These are phyloP conservation scores for Cistogaster globosa DNA, from an alignment of 2,888 invertebrate species.

Conservation along the genomic window DNA sequence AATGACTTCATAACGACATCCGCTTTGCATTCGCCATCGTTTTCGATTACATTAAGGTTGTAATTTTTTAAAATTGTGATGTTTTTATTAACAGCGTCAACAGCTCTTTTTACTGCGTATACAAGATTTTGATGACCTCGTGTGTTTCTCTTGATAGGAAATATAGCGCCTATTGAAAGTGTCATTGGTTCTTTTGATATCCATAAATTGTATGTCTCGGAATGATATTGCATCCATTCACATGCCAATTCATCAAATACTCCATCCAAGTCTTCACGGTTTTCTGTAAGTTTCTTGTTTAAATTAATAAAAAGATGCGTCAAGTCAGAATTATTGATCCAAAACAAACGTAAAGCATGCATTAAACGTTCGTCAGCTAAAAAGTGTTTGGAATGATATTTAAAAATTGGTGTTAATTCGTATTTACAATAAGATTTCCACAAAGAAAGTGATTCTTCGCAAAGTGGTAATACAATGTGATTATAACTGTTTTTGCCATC, in stretches of 20 bases:
- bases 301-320: conserved; percentile 34
- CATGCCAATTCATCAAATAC: conserved; percentile 84
- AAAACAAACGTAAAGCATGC: conserved; percentile 75
- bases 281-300: conserved; percentile 29
- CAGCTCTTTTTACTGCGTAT: conserved; percentile 86
- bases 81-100: conserved; percentile 86
- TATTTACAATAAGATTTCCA: conserved; percentile 85
- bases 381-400: conserved; percentile 86
- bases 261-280: conserved; percentile 11
- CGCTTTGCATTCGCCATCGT: conserved; percentile 88
- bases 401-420: conserved; percentile 87
- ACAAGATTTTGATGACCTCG: conserved; percentile 84
- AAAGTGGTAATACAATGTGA: conserved; percentile 86
- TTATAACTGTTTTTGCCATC: conserved; percentile 83
- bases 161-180: conserved; percentile 80
- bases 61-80: conserved; percentile 85
- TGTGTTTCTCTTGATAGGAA: conserved; percentile 86
- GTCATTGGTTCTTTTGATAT: conserved; percentile 75
- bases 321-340: conserved; percentile 72
- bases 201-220: conserved; percentile 84
- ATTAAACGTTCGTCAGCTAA: conserved; percentile 78
- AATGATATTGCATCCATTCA: conserved; percentile 85
- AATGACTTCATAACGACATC: conserved; percentile 90
- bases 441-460: conserved; percentile 82
- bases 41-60: conserved; percentile 84